Base-by-base conservation (phyloP, 2,797 vertebrate genomes). In the Acrocephalus scirpaceus region DNA sequence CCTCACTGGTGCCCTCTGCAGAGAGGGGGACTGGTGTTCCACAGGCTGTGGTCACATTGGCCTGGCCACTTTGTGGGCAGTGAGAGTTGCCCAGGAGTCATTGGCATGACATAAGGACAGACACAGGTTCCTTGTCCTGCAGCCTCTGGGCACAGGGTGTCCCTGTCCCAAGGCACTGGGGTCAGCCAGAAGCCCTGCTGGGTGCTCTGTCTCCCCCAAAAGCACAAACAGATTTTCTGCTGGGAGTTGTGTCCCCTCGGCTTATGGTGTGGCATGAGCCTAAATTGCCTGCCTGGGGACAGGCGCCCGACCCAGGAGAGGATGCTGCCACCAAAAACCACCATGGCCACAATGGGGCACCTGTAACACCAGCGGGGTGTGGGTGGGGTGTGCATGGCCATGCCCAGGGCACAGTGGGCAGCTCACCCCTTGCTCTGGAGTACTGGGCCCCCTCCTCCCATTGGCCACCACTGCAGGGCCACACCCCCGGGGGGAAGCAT, bases 381-480 rank as follows among this genome's bases (percentile, higher is more conserved):
- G 11, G 23, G 54, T 10, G n/a, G 10, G 13, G 25, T 48, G n/a
- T 2, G 1, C 0, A 0, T 26, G 56, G 38, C 56, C 1, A 0
- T 50, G 60, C 16, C 32, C 0, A 0, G 61, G 44, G 29, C 1
- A 4, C 62, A 26, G 30, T 0, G 3, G 51, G 42, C 60, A 38
- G 42, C 44, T 76, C 69, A 29, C 5, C 20, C n/a, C 38, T 58
- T 4, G 1, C 61, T 38, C 1, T 0, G 29, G 25, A n/a, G 20
- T 44, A 4, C 34, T 3, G 2, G 19, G 21, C 3, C 51, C 40
- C 53, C 40, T 67, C 44, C 45, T 54, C 27, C 29, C 11, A 4
- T 2, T 58, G 34, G 13, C 32, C 82, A 3, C 36, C 8, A 8
- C 78, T 69, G 67, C 54, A 75, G 74, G 48, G 70, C 86, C 34